These are phyloP conservation scores for Plebejus anna DNA, from an alignment of 2,888 invertebrate species.

Conservation along the genomic window DNA sequence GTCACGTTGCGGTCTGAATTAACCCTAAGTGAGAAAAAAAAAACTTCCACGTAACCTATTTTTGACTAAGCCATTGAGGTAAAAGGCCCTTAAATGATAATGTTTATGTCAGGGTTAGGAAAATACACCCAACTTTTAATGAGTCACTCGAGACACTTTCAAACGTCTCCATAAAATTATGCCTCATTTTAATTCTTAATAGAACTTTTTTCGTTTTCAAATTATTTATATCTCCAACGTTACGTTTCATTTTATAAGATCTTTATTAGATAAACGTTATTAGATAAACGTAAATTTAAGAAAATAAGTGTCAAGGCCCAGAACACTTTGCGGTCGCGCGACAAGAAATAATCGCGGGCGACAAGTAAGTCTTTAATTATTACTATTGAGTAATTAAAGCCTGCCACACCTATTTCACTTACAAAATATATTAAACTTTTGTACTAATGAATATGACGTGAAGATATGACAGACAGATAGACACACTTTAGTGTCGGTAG, in stretches of 20 bases:
- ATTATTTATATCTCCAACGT: conserved; percentile 10
- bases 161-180: not conserved
- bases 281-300: conserved; percentile 16
- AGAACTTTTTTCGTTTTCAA: conserved; percentile 6
- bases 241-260: conserved; percentile 18
- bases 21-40: not conserved
- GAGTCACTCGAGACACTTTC: not conserved
- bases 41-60: not conserved
- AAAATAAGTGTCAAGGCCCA: conserved; percentile 19
- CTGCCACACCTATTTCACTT: no score
- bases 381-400: no score
- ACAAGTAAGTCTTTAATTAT: no score
- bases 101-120: not conserved
- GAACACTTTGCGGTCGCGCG: not conserved
- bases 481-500: no score
- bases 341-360: not conserved
- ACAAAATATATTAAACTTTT: no score
- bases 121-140: not conserved
- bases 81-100: not conserved
- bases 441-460: no score
- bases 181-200: not conserved
- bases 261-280: conserved; percentile 23
- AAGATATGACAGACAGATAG: no score
- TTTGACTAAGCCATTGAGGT: not conserved
- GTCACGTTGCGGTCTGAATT: no score